A percentile compares a stretch with the other conserved stretches of the same genome.
Conservation (phyloP, 2,113 vertebrate genomes). For the Gopherus evgoodei region DNA sequence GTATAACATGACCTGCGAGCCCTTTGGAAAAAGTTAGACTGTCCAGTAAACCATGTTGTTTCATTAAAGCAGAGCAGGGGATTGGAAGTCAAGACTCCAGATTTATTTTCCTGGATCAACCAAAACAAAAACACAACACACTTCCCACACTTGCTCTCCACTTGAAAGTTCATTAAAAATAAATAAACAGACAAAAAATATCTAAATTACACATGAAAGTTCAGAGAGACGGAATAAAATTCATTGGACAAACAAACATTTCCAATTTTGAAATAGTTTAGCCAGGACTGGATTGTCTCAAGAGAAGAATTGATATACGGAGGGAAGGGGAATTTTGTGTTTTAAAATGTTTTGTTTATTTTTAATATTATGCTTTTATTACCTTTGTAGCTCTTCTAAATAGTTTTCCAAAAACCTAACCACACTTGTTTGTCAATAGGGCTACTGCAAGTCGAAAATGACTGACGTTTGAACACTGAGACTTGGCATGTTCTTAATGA, state of each 20-base stretch:
- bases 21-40: neutral
- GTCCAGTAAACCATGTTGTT: no score
- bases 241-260: neutral
- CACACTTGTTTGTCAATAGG: neutral
- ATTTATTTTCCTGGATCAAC: conserved; percentile 15
- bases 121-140: neutral
- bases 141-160: conserved; percentile 22
- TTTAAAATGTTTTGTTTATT: neutral
- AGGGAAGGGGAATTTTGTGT: neutral
- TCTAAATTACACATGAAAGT: neutral
- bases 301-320: neutral
- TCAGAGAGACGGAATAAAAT: neutral
- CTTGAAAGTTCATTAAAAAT: neutral
- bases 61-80: neutral
- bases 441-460: neutral
- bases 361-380: neutral
- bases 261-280: neutral
- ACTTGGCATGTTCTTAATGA: neutral
- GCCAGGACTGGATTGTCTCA: neutral
- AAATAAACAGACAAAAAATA: conserved; percentile 12
- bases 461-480: neutral
- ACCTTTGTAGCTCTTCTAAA: neutral
- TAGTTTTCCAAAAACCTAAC: neutral
- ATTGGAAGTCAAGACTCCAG: neutral
- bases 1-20: accelerated